phyloP scores from a whole-genome alignment of 2,888 invertebrate species.

The Mayetiola destructor region DNA sequence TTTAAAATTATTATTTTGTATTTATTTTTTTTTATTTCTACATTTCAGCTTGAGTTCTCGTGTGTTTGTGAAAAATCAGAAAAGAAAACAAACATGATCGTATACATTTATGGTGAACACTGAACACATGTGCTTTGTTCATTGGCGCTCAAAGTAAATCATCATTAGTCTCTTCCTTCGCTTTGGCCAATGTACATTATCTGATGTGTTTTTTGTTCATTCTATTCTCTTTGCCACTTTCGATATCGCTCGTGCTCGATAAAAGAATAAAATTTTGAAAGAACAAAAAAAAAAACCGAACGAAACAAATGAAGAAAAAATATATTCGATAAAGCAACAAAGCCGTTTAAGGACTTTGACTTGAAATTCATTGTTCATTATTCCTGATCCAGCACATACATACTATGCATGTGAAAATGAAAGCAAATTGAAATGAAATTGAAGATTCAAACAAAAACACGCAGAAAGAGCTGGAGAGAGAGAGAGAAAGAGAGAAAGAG shows the following conservation, averaged over 20 bases:
- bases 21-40: not conserved
- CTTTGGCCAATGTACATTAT: not conserved
- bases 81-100: not conserved
- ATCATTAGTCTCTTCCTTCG: not conserved
- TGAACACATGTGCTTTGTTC: not conserved
- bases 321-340: too few relatives aligned
- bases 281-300: too few relatives aligned
- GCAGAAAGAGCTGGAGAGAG: not conserved
- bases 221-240: not conserved
- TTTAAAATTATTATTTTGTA: not conserved
- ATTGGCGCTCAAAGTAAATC: conserved; percentile 10
- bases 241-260: not conserved
- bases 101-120: not conserved
- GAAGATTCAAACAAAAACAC: not conserved
- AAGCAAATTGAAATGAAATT: not conserved
- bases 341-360: conserved; percentile 1
- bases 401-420: not conserved
- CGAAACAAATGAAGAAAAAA: too few relatives aligned
- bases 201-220: not conserved
- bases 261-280: not conserved
- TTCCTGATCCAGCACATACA: not conserved
- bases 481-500: not conserved
- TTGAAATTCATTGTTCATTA: not conserved
- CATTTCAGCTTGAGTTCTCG: not conserved
- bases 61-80: not conserved